Base-by-base conservation (phyloP, 35 echinoderm and acorn worm species). In the Ophioderma brevispina region DNA sequence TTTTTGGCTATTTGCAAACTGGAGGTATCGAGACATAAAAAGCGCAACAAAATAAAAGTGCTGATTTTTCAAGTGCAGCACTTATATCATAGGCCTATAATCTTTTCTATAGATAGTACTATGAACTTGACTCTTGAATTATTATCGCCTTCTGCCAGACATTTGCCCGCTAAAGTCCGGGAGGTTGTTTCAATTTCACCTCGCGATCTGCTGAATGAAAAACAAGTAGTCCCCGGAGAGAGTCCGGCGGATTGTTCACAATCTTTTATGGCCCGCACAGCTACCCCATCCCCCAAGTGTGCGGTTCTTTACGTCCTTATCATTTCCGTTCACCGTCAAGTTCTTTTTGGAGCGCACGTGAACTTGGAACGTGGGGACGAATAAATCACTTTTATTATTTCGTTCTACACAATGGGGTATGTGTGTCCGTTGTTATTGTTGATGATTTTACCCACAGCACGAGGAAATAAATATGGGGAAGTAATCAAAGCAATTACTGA, bases 171-270 rank as follows among this genome's bases (percentile, higher is more conserved):
- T 2, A 2, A 13, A 13, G 6, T 70, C 59, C 59, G 23, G 4
- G 59, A 70, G 59, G 59, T 70, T 70, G 59, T 25, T 18, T 70
- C 59, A 70, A 70, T 70, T 70, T 70, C 59, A 30, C 59, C 59
- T 70, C n/a, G 15, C 59, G 59, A 70, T 70, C 15, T 25, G 59
- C 23, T 70, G 15, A 70, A 18, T 70, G 59, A 70, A 70, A 70
- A 70, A 70, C 28, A 70, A 70, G 59, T 18, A 70, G 59, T 70
- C 59, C 23, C 59, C 1, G 17, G 59, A 70, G 59, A 30, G 59
- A 70, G n/a, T 4, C 2, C 23, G 59, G 59, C 28, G 17, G 28
- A 70, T 70, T 70, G 59, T 70, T 70, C 59, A 18, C 28, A 30
- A 25, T 18, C 28, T 30, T n/a, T 18, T 25, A 70, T 70, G 10